A percentile compares a stretch with the other conserved stretches of the same genome.
phyloP scores from a whole-genome alignment of 2,113 vertebrate species.

The Lycocorax pyrrhopterus region DNA sequence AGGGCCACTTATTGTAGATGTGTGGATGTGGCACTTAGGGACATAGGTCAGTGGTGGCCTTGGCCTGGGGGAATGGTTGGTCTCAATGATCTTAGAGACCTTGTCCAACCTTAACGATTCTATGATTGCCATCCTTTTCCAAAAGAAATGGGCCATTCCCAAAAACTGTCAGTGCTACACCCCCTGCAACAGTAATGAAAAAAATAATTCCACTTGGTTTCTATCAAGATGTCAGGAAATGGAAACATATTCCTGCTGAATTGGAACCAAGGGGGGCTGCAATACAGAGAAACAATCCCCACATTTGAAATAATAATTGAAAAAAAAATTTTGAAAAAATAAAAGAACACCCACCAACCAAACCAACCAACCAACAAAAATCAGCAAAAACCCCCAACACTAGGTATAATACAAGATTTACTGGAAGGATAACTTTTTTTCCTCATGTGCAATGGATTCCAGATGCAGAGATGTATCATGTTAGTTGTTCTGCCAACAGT shows the following conservation, averaged over 20 bases:
- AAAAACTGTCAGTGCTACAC: background rate
- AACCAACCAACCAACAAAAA: background rate
- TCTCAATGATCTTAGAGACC: background rate
- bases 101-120: background rate
- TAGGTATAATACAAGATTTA: background rate
- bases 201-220: background rate
- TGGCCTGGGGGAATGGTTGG: background rate
- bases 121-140: background rate
- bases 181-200: background rate
- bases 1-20: background rate
- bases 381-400: background rate
- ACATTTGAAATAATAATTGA: background rate
- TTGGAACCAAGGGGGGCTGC: background rate
- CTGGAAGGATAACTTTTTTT: background rate
- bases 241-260: background rate
- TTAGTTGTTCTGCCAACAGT: background rate
- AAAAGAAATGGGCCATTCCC: background rate
- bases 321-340: background rate
- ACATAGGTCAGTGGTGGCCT: background rate
- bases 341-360: background rate
- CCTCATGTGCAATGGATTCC: background rate
- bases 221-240: background rate
- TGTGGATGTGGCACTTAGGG: background rate
- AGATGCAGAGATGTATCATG: background rate
- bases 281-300: background rate